Conservation (phyloP, 1,140 invertebrate species). For the Epicauta chinensis region DNA sequence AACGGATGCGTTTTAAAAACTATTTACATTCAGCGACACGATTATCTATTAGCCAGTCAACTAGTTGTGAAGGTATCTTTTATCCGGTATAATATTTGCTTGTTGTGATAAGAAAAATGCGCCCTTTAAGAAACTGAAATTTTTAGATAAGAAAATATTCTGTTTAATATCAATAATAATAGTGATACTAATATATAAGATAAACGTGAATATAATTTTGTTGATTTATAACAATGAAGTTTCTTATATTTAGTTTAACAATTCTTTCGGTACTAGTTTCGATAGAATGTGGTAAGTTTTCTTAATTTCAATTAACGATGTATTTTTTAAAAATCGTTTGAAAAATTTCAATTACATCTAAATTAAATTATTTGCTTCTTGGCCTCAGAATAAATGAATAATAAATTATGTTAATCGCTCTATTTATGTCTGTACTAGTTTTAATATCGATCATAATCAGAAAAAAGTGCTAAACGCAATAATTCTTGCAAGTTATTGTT, state of each 20-base stretch:
- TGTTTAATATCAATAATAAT: slow-evolving; percentile 3
- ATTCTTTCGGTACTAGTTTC: no score
- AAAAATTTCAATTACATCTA: no score
- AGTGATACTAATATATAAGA: background rate
- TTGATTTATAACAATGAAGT: slow-evolving; percentile 2
- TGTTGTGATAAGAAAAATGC: slow-evolving; percentile 13
- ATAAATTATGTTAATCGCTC: slow-evolving; percentile 12
- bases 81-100: slow-evolving; percentile 9
- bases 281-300: background rate
- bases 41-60: slow-evolving; percentile 2
- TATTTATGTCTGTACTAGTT: slow-evolving; percentile 16
- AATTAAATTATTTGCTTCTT: background rate
- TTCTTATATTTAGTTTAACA: background rate
- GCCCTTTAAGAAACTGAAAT: slow-evolving; percentile 5
- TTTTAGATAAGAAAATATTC: slow-evolving; percentile 5
- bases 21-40: slow-evolving; percentile 12
- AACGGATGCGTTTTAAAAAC: slow-evolving; percentile 13
- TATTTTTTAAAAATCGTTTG: no score
- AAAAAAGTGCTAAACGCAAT: slow-evolving; percentile 4
- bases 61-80: slow-evolving; percentile 7
- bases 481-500: slow-evolving; percentile 8
- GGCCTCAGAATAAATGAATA: slow-evolving; percentile 15
- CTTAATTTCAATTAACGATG: no score
- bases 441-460: slow-evolving; percentile 9
- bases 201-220: background rate